phyloP scores from a whole-genome alignment of 30 jellyfish, hydroid and myxozoan species.

The Phacellophora camtschatica region DNA sequence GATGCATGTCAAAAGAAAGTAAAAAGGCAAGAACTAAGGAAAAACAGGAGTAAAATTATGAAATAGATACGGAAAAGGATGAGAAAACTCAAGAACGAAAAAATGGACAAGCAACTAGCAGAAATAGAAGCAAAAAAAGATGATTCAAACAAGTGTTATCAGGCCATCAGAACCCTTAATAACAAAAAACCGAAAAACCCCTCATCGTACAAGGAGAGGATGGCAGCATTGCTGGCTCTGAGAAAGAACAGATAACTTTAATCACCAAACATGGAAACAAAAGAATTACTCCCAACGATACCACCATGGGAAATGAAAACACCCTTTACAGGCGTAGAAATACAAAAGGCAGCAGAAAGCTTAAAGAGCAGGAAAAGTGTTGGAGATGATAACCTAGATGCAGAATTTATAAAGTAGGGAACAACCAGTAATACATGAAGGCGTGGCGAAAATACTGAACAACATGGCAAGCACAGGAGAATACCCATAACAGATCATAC shows the following conservation, averaged over 20 bases:
- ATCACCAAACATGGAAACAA: conserved; percentile 34
- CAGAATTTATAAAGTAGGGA: conserved; percentile 51
- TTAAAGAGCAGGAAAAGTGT: conserved; percentile 25
- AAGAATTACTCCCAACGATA: not conserved
- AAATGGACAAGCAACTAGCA: no score
- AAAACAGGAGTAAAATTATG: no score
- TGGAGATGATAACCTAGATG: conserved; percentile 47
- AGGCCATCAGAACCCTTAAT: conserved; percentile 53
- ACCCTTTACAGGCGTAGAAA: conserved; percentile 32
- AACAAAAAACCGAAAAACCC: conserved; percentile 53
- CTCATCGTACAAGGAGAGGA: conserved; percentile 62
- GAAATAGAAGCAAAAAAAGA: no score
- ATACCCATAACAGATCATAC: conserved; percentile 54
- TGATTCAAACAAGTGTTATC: conserved; percentile 38
- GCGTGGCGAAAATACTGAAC: conserved; percentile 64
- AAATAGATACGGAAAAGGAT: conserved; percentile 22
- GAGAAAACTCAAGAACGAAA: conserved; percentile 2
- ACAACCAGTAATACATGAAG: conserved; percentile 46
- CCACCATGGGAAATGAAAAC: conserved; percentile 50
- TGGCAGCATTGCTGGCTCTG: conserved; percentile 64
- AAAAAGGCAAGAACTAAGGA: no score
- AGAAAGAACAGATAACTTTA: conserved; percentile 51
- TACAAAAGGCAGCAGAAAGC: conserved; percentile 39
- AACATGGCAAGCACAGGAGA: conserved; percentile 59
- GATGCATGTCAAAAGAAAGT: no score